A percentile compares a stretch with the other conserved stretches of the same genome.
Conservation (phyloP, 1,140 invertebrate genomes). For the Meteorus sp. region DNA sequence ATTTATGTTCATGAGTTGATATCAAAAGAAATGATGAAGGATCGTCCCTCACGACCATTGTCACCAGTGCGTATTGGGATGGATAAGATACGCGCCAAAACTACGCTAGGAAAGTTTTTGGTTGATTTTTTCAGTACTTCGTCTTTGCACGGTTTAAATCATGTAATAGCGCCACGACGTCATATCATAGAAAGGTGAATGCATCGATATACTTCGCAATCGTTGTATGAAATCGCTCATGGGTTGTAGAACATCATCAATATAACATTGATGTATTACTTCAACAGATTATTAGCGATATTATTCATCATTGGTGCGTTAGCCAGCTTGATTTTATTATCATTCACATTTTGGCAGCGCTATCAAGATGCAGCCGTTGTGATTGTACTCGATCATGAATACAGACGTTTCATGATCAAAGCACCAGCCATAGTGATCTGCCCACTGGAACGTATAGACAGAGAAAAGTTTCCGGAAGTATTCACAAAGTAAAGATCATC, state of each 20-base stretch:
- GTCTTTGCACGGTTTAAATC: slow-evolving; percentile 38
- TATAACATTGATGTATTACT: not conserved
- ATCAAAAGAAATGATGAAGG: not conserved
- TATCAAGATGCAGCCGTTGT: slow-evolving; percentile 30
- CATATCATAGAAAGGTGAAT: slow-evolving; percentile 35
- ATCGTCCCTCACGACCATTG: not conserved
- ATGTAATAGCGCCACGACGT: slow-evolving; percentile 34
- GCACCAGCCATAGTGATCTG: slow-evolving; percentile 31
- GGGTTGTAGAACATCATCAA: not conserved
- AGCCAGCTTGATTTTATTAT: slow-evolving; percentile 22
- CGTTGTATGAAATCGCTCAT: not conserved
- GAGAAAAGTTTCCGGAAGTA: slow-evolving; percentile 22
- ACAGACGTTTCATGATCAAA: slow-evolving; percentile 17
- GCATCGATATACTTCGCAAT: no score
- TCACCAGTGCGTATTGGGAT: slow-evolving; percentile 20
- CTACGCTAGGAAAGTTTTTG: slow-evolving; percentile 27
- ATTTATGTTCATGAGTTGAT: not conserved
- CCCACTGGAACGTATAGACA: slow-evolving; percentile 15
- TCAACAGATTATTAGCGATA: slow-evolving; percentile 25
- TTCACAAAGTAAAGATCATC: slow-evolving; percentile 30
- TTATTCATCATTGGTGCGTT: slow-evolving; percentile 28
- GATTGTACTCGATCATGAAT: slow-evolving; percentile 25
- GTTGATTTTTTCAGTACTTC: slow-evolving; percentile 34
- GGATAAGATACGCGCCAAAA: slow-evolving; percentile 30
- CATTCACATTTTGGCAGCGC: slow-evolving; percentile 32